These are phyloP conservation scores for Drosophila pachea DNA, from an alignment of 1,140 invertebrate species.

Conservation along the genomic window DNA sequence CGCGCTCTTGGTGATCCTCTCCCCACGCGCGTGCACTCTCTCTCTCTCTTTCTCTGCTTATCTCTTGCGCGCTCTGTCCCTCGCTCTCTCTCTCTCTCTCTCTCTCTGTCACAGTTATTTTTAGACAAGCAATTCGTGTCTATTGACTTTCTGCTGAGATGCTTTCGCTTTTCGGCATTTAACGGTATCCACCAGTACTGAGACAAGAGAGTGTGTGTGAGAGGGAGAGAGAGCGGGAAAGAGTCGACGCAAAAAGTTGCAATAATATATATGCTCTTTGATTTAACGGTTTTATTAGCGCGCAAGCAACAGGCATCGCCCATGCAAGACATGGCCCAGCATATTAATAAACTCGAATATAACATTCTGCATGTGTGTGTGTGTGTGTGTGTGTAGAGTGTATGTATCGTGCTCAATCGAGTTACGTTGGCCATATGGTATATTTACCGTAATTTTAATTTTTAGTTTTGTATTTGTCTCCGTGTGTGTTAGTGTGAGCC, in stretches of 20 bases:
- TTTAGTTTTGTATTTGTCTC: conserved; percentile 6
- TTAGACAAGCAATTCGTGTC: conserved; percentile 33
- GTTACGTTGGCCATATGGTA: conserved; percentile 37
- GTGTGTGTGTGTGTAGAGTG: conserved; percentile 23
- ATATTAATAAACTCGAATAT: conserved; percentile 7
- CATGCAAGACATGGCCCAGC: neutral
- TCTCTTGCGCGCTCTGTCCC: conserved; percentile 3
- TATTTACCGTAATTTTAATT: conserved; percentile 32
- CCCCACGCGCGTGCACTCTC: neutral
- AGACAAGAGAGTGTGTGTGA: neutral
- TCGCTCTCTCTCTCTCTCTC: neutral
- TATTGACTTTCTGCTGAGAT: conserved; percentile 20
- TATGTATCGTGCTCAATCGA: conserved; percentile 12
- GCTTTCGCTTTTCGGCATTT: conserved; percentile 9
- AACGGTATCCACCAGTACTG: conserved; percentile 8
- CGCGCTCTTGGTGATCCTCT: neutral
- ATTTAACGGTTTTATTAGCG: conserved; percentile 8
- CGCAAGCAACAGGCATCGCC: neutral
- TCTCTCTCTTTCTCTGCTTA: neutral
- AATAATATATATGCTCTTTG: neutral
- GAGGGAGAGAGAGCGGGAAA: neutral
- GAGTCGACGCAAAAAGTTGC: conserved; percentile 1
- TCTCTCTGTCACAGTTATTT: conserved; percentile 36
- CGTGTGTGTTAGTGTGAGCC: conserved; percentile 10
- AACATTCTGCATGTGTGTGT: conserved; percentile 8